Evolutionary conservation across 2,888 invertebrate genomes (phyloP).

Genomic region (Ecdyonurus torrentis): DNA sequence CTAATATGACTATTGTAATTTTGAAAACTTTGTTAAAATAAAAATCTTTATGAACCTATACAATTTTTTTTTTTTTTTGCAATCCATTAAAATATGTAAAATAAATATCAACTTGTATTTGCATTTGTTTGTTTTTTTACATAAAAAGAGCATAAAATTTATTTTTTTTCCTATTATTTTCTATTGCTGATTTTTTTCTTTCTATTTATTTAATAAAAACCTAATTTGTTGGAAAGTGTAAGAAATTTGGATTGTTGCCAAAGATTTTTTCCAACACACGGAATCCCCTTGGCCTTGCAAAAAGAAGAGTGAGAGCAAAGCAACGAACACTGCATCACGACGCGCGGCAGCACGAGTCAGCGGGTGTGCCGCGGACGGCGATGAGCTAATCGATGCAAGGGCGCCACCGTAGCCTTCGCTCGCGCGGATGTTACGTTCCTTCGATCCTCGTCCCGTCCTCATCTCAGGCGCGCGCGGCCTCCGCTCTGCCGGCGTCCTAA

Average conservation of each 20-base stretch:
- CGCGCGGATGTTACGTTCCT: slow-evolving; percentile 3
- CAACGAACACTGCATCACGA: background rate
- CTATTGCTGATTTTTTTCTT: too few species aligned
- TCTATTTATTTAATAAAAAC: too few species aligned
- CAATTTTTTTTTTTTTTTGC: too few species aligned
- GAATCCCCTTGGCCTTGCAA: background rate
- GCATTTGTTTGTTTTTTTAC: too few species aligned
- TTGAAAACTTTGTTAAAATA: too few species aligned
- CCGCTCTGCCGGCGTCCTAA: background rate
- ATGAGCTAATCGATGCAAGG: slow-evolving; percentile 3
- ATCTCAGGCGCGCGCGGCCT: background rate
- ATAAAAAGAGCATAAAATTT: too few species aligned
- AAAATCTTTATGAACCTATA: too few species aligned
- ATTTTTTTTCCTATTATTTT: too few species aligned
- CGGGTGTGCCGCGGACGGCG: background rate
- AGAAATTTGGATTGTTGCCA: background rate
- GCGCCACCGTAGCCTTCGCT: slow-evolving; percentile 1
- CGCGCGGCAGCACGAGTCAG: background rate
- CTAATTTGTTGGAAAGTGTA: background rate
- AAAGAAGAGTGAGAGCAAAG: background rate
- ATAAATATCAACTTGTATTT: too few species aligned
- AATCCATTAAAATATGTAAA: too few species aligned
- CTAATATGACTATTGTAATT: too few species aligned
- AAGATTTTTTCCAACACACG: background rate
- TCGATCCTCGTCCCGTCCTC: slow-evolving; percentile 3